Evolutionary conservation across 2,797 vertebrate species (phyloP), one percentile per base, ranked within the genome.

Genomic region (Orientallactaga sibirica): DNA sequence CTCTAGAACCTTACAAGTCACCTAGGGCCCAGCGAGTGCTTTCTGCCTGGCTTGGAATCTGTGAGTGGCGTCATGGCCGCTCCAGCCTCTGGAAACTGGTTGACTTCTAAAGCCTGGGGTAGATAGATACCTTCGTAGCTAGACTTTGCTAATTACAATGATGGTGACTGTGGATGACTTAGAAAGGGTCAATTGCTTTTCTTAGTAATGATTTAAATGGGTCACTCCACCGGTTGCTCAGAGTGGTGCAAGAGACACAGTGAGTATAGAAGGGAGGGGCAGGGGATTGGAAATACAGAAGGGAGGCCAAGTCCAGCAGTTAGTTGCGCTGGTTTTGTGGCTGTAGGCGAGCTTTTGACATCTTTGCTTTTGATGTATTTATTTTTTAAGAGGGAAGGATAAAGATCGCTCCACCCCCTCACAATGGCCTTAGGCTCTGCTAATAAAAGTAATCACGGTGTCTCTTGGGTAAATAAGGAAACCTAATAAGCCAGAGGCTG

Each of bases 61-160:
- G 41, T 29, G 20, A 43, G 29, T 4, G 37, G n/a, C 24, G 61
- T 33, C 24, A 37, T 5, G 22, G 5, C 27, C 4, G 43, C 61
- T 73, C 62, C 18, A 55, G 68, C 80, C 81, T 85, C 87, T 5
- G 5, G 70, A 92, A 82, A 88, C 33, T 27, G 4, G 8, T 16
- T 86, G 68, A 81, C 76, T 90, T 76, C 24, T 67, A 20, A 88
- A 64, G 80, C 52, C 61, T 37, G 11, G 64, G 19, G 41, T 70
- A 88, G 66, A n/a, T 25, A 88, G 61, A n/a, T 25, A 37, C 15
- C 22, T 77, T 82, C 52, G 16, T 8, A 25, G 37, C 41, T 94
- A 75, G 41, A 61, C n/a, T 62, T 90, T 86, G 41, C 52, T 88
- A 64, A 91, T 85, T 62, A 76, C 66, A 62, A 93, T 76, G 82